Evolutionary conservation across 2,797 vertebrate genomes (phyloP).

Genomic region (Hyperoplus lanceolatus): DNA sequence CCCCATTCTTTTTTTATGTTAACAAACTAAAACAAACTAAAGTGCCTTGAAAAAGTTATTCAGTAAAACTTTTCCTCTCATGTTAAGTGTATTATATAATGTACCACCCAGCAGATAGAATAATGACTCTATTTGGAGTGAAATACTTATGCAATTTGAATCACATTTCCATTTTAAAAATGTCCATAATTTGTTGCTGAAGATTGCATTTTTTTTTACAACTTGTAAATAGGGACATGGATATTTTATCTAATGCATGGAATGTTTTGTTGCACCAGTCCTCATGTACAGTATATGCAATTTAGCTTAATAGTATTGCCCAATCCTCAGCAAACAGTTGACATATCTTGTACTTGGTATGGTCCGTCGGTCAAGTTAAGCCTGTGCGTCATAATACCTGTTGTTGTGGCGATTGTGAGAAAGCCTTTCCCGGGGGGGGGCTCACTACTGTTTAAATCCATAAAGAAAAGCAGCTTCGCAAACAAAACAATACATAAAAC

Average conservation of each 20-base stretch:
- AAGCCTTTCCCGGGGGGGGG: conserved; percentile 43
- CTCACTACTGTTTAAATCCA: conserved; percentile 67
- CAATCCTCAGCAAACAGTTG: conserved; percentile 49
- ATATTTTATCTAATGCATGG: conserved; percentile 6
- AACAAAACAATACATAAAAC: conserved; percentile 77
- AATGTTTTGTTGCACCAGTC: conserved; percentile 11
- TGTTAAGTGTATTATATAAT: conserved; percentile 4
- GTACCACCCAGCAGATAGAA: conserved; percentile 17
- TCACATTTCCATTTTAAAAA: conserved; percentile 19
- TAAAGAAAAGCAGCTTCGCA: conserved; percentile 69
- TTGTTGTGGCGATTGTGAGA: conserved; percentile 59
- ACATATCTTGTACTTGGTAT: conserved; percentile 13
- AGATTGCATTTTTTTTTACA: conserved; percentile 24
- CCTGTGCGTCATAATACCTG: conserved; percentile 68
- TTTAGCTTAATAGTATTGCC: conserved; percentile 24
- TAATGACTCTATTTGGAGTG: conserved; percentile 7
- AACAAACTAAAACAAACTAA: no score
- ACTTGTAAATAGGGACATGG: conserved; percentile 3
- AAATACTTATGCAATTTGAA: conserved; percentile 29
- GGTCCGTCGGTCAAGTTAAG: conserved; percentile 46
- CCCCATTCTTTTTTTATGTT: no score
- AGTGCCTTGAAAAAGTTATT: not conserved
- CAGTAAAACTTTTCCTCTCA: not conserved
- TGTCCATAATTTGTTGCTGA: conserved; percentile 3
- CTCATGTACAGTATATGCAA: conserved; percentile 1